Evolutionary conservation across 2,888 invertebrate genomes (phyloP), one percentile per base, ranked within the genome.

Genomic region (Nemapogon koenigi): DNA sequence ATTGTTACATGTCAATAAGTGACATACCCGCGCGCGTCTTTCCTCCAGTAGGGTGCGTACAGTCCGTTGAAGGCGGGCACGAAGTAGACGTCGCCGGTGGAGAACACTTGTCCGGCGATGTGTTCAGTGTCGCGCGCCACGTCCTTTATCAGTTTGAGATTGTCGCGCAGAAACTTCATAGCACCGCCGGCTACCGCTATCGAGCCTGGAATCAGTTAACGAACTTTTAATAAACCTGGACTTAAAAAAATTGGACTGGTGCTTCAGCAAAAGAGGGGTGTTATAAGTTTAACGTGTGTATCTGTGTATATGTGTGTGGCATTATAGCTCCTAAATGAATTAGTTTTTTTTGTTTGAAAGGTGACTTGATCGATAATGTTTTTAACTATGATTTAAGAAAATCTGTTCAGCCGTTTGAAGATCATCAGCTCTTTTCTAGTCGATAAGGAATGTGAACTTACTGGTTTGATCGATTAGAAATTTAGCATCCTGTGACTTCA

Each of bases 31-130:
- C 96, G 83, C 0, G 99, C 99, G 63, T 97, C 95, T 55, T 94
- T 90, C 56, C 96, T 85, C 98, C 98, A 99, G 59, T 98, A 95
- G 0, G 99, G 99, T 38, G 98, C 97, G 67, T 94, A 98, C 0
- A 99, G 73, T 0, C 98, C 99, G 31, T 91, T 93, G 63, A 99
- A 97, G 0, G 97, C 97, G 0, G 98, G 98, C 16, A 99, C 98
- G 65, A 99, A 98, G 67, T 97, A 97, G 10, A 97, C 96, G 52
- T 97, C 98, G 0, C 93, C 93, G 0, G 95, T 94, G 30, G 90
- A 89, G 51, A 89, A 86, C 22, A 97, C 97, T 45, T 83, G 83
- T 17, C 85, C 82, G 0, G 94, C 94, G 37, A 93, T 81, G 15
- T 82, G 75, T 49, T 88, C 88, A 0, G 87, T 85, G 37, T 87